These are phyloP conservation scores for Spea bombifrons DNA, from an alignment of 2,113 vertebrate species.

Conservation along the genomic window DNA sequence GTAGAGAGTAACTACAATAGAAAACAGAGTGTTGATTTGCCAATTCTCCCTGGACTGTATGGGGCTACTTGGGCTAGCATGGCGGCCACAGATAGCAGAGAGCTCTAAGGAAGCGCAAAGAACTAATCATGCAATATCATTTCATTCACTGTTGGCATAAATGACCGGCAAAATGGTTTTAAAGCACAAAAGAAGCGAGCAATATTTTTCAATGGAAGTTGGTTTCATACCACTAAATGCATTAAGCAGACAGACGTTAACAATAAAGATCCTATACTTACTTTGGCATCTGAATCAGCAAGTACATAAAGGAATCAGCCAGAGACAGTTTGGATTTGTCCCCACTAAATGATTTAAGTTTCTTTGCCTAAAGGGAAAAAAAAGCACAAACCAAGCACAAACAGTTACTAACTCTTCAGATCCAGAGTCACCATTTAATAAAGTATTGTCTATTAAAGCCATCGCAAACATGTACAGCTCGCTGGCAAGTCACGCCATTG, in stretches of 20 bases:
- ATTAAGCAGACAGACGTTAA: no score
- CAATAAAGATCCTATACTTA: slow-evolving; percentile 58
- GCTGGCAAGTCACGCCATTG: background rate
- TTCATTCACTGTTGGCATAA: no score
- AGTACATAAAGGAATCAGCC: slow-evolving; percentile 90
- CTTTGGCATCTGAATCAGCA: slow-evolving; percentile 91
- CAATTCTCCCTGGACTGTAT: background rate
- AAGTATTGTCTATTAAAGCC: background rate
- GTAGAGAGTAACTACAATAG: slow-evolving; percentile 80
- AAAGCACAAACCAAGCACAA: slow-evolving; percentile 32
- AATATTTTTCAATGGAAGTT: no score
- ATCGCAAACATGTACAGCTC: background rate
- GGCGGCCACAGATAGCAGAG: no score
- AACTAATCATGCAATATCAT: no score
- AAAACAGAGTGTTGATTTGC: slow-evolving; percentile 40
- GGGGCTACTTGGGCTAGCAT: background rate
- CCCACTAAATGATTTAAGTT: slow-evolving; percentile 82
- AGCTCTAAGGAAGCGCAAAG: no score
- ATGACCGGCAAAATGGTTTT: no score
- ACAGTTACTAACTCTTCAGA: slow-evolving; percentile 16
- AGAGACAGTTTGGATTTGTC: slow-evolving; percentile 87
- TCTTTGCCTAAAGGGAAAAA: slow-evolving; percentile 76
- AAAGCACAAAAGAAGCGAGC: no score
- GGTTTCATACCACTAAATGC: no score
- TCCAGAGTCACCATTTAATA: background rate